These are phyloP conservation scores for Nibea coibor DNA, from an alignment of 2,113 vertebrate genomes.

Conservation along the genomic window DNA sequence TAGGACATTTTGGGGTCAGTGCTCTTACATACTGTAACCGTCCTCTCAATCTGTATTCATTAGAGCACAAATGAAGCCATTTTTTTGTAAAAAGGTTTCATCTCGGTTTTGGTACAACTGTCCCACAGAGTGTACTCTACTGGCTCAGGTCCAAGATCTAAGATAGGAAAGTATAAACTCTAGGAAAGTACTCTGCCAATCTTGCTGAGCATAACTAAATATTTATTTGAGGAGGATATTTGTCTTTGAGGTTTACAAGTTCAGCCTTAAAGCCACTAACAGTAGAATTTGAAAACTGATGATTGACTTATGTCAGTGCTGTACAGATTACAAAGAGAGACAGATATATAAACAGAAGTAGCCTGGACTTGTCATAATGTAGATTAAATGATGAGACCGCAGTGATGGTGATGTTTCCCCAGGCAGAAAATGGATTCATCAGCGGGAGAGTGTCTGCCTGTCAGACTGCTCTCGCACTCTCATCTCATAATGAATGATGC, in stretches of 20 bases:
- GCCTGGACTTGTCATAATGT: slow-evolving; percentile 1
- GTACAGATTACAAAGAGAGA: background rate
- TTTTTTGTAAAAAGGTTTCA: background rate
- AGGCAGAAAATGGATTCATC: background rate
- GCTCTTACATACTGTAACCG: background rate
- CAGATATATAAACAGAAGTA: slow-evolving; percentile 13
- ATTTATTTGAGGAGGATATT: slow-evolving; percentile 58
- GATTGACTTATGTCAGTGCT: background rate
- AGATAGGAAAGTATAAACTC: slow-evolving; percentile 37
- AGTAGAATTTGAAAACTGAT: slow-evolving; percentile 28
- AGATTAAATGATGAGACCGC: background rate
- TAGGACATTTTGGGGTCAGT: background rate
- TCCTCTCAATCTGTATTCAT: background rate
- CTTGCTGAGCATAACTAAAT: slow-evolving; percentile 36
- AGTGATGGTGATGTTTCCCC: background rate
- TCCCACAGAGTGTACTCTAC: background rate
- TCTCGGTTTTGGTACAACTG: background rate
- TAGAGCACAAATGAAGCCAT: background rate
- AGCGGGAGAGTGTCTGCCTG: too few species aligned
- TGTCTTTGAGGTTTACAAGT: slow-evolving; percentile 40
- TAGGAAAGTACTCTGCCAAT: slow-evolving; percentile 31
- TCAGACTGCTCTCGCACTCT: background rate
- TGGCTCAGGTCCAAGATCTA: background rate
- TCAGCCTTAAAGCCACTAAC: slow-evolving; percentile 26
- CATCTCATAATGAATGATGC: background rate